phyloP scores from a whole-genome alignment of 2,888 invertebrate genomes.

The Phyllotreta cruciferae region DNA sequence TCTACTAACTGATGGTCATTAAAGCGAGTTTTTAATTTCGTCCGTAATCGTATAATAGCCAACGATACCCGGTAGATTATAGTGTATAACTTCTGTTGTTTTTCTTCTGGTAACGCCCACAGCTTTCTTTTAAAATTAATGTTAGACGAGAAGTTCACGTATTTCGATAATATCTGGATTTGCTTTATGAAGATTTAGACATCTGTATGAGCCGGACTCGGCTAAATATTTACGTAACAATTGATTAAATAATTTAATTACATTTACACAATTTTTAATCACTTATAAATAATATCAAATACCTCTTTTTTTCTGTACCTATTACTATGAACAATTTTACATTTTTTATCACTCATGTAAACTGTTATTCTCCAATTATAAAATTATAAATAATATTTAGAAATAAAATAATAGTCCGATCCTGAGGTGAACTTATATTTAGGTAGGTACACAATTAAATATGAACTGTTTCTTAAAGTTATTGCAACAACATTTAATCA shows the following conservation, averaged over 20 bases:
- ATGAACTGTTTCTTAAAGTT: slow-evolving; percentile 5
- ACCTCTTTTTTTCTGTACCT: no score
- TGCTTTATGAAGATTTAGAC: slow-evolving; percentile 32
- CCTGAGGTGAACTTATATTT: not conserved
- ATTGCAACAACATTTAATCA: slow-evolving; percentile 12
- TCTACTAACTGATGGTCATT: slow-evolving; percentile 22
- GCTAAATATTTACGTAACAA: no score
- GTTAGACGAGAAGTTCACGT: slow-evolving; percentile 47
- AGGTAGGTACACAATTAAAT: slow-evolving; percentile 4
- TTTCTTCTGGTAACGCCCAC: slow-evolving; percentile 47
- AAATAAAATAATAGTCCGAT: not conserved
- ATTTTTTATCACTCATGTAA: no score
- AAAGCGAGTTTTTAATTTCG: slow-evolving; percentile 30
- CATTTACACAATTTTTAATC: no score
- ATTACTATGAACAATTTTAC: no score
- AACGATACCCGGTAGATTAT: slow-evolving; percentile 34
- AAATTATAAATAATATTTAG: no score
- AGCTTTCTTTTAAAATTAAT: slow-evolving; percentile 50
- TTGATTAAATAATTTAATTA: no score
- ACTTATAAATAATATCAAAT: no score
- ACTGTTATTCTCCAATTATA: no score
- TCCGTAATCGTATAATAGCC: slow-evolving; percentile 27
- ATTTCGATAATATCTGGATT: slow-evolving; percentile 46
- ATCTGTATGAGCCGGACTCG: slow-evolving; percentile 12
- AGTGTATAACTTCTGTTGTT: slow-evolving; percentile 48